Base-by-base conservation (phyloP, 2,113 vertebrate genomes). In the Pandion haliaetus region DNA sequence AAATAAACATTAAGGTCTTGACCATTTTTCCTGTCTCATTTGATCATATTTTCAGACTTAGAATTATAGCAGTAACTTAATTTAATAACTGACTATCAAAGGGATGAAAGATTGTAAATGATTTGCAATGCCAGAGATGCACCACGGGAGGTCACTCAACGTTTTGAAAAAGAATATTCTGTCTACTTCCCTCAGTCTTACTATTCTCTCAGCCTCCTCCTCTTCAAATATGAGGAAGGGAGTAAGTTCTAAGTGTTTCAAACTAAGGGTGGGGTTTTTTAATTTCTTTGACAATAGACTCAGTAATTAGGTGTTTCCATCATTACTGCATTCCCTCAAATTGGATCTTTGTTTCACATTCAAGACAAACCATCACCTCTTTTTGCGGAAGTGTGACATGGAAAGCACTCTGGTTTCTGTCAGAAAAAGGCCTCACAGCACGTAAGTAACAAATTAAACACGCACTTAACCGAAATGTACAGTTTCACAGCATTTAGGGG, bases 391-490 rank as follows among this genome's bases (percentile, higher is more conserved):
- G 17, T 2, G 34, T 0, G 18, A 31, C 47, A 34, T 1, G 20
- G 14, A 12, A 9, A 81, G 29, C 1, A 2, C 40, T 28, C 4
- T 1, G 71, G 6, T n/a, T 2, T 38, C 23, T 4, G 36, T 1
- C 66, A 65, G 26, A 26, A 45, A 47, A 7, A 77, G 45, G 16
- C 45, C 65, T 52, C 71, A 2, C 5, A 25, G 70, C 44, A 55
- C n/a, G 5, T 4, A 6, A 31, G 11, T 2, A 32, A 47, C 36
- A 73, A 73, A 13, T 10, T 10, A 25, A 49, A 10, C 18, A 23
- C 0, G 16, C 11, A 5, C 47, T 17, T 7, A 44, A 40, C 4
- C 2, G 15, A 9, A 49, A 38, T 0, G 12, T 7, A 17, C 18
- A 34, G 15, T 8, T 28, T 19, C 14, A 61, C 2, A 40, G 32